These are phyloP conservation scores for Platichthys stellatus DNA, from an alignment of 2,113 vertebrate species.

Conservation along the genomic window DNA sequence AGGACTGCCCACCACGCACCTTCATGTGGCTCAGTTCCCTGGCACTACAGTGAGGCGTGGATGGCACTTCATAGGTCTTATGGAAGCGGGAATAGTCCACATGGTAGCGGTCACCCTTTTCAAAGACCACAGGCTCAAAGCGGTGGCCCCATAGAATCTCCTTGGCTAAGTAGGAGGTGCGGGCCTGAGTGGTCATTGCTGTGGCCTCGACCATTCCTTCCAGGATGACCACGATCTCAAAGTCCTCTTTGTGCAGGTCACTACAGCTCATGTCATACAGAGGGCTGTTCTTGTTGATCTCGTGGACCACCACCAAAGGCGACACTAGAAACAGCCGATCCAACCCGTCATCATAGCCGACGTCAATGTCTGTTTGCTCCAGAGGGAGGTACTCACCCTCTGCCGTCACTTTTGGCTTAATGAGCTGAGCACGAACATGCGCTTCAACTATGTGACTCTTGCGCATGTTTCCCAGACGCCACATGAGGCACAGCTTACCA, in stretches of 20 bases:
- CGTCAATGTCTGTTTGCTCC: constrained; percentile 80
- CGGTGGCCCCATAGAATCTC: constrained; percentile 97
- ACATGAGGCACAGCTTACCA: constrained; percentile 95
- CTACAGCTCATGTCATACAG: constrained; percentile 83
- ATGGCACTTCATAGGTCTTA: constrained; percentile 94
- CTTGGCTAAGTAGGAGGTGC: constrained; percentile 93
- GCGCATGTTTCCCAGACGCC: constrained; percentile 93
- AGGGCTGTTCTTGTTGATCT: constrained; percentile 79
- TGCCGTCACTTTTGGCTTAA: constrained; percentile 91
- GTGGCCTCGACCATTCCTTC: constrained; percentile 98
- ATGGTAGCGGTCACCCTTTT: constrained; percentile 92
- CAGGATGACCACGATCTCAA: constrained; percentile 95
- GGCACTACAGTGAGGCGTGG: constrained; percentile 91
- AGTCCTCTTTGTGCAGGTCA: constrained; percentile 90
- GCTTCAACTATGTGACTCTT: constrained; percentile 97
- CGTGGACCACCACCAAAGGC: constrained; percentile 78
- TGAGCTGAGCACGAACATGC: constrained; percentile 94
- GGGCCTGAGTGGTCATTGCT: constrained; percentile 96
- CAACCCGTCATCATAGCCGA: constrained; percentile 79
- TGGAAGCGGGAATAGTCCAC: constrained; percentile 95
- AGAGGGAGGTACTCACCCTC: constrained; percentile 92
- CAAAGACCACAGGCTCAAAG: constrained; percentile 94
- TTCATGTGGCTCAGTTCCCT: constrained; percentile 82
- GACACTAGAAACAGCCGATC: constrained; percentile 81
- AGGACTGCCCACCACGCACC: constrained; percentile 44